Base-by-base conservation (phyloP, 2,797 vertebrate genomes). In the Xyrichtys novacula region DNA sequence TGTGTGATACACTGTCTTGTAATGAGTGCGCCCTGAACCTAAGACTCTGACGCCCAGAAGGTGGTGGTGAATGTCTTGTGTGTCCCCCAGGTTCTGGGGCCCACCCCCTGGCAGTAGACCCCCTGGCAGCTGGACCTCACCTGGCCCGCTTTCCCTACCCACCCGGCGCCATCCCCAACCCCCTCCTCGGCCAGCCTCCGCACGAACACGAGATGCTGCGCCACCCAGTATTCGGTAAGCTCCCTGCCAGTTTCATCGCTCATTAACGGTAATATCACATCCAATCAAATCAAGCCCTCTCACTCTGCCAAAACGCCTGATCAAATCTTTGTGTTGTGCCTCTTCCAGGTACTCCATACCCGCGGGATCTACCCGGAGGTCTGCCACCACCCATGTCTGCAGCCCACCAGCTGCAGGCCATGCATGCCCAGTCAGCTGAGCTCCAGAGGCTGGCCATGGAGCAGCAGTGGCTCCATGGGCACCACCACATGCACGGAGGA, bases 191-290 rank as follows among this genome's bases (percentile, higher is more conserved):
- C 65, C 97, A 99, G 88, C 95, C 94, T 2, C 97, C 96, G 7
- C 97, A 99, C 0, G 98, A 99, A 90, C 98, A 99, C 58, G 98
- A 99, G 94, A 99, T 99, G 98, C 96, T 99, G 47, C 95, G 98
- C 71, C 98, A 99, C 87, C 98, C 98, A 1, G 95, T 99, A 59
- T 99, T 99, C 9, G 97, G 98, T 99, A 89, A 88, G 96, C 71
- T 26, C 14, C 6, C 64, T 0, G 19, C 40, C 32, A 25, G 5
- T 0, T 7, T 16, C 36, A 4, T 1, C 17, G 11, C 38, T 15
- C 1, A 36, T 29, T 6, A 29, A 12, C 23, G 15, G n/a, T 6
- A 28, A 34, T 22, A 5, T 60, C 22, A 1, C 25, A 9, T 50
- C 32, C 17, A 8, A 17, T 54, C 50, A 23, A 44, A 6, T 59